Conservation (phyloP, 92 coral and sea anemone species). For the Hydrozoanthus gracilis region DNA sequence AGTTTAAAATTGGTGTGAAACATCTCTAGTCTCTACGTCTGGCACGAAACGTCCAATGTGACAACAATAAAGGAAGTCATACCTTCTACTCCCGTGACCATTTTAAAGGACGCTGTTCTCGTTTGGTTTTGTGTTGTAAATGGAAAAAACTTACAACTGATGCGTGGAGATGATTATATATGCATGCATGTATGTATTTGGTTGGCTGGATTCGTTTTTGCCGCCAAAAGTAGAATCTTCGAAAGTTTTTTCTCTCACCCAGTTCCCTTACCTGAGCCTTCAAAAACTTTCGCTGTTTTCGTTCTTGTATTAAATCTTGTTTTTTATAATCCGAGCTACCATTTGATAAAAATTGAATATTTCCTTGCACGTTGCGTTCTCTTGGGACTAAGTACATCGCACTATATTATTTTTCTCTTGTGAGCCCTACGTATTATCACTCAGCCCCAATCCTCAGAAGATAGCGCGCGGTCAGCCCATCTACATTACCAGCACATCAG, state of each 20-base stretch:
- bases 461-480: not conserved
- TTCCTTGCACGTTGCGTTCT: no score
- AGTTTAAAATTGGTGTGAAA: no score
- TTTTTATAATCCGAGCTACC: no score
- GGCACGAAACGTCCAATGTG: no score
- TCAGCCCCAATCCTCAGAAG: not conserved
- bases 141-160: not conserved
- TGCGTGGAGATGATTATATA: not conserved
- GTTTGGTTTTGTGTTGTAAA: no score
- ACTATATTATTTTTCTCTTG: constrained; percentile 21
- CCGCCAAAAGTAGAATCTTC: constrained; percentile 18
- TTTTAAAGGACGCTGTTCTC: no score
- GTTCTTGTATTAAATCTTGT: not conserved
- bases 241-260: not conserved
- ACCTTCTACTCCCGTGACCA: no score
- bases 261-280: not conserved
- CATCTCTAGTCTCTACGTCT: no score
- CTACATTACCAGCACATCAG: not conserved
- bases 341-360: no score
- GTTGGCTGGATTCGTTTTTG: constrained; percentile 20
- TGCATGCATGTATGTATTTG: not conserved
- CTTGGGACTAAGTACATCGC: not conserved
- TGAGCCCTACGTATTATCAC: not conserved
- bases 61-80: no score
- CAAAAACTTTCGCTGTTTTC: not conserved